Percentiles rank a stretch among this genome's conserved stretches.
Conservation (phyloP, 2,797 vertebrate species). For the Xiphophorus birchmanni region DNA sequence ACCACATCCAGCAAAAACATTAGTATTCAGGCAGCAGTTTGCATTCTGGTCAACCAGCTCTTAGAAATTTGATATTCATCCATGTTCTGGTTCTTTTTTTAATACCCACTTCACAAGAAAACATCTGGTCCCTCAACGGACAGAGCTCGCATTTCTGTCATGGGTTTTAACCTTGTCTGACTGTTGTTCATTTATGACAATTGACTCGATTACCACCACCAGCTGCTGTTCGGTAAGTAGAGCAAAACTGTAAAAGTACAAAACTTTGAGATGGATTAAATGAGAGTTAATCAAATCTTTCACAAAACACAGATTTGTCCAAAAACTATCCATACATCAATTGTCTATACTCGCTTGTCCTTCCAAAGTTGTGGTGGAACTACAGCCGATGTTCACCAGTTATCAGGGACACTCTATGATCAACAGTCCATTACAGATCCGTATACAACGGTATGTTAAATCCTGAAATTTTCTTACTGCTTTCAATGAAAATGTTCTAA, state of each 20-base stretch:
- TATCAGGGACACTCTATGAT: neutral
- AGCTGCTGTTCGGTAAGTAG: neutral
- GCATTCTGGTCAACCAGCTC: neutral
- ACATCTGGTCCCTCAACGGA: neutral
- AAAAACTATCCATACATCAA: neutral
- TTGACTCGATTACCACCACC: conserved; percentile 1
- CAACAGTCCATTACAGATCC: neutral
- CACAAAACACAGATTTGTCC: neutral
- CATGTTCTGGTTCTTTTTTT: neutral
- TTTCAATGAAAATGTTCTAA: neutral
- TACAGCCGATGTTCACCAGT: neutral
- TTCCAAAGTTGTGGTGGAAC: neutral
- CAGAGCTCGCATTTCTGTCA: conserved; percentile 1
- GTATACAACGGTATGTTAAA: neutral
- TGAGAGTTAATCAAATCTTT: neutral
- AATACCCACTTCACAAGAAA: neutral
- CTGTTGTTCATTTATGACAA: conserved; percentile 3
- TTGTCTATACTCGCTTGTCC: neutral
- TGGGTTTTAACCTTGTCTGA: conserved; percentile 9
- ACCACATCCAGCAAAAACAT: conserved; percentile 1
- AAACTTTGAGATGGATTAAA: neutral
- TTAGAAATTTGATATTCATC: conserved; percentile 16
- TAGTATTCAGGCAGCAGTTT: conserved; percentile 12
- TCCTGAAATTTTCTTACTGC: neutral
- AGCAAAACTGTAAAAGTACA: neutral